Percentiles rank a stretch among this genome's conserved stretches.
phyloP scores from a whole-genome alignment of 2,797 vertebrate species.

The Merluccius polli region DNA sequence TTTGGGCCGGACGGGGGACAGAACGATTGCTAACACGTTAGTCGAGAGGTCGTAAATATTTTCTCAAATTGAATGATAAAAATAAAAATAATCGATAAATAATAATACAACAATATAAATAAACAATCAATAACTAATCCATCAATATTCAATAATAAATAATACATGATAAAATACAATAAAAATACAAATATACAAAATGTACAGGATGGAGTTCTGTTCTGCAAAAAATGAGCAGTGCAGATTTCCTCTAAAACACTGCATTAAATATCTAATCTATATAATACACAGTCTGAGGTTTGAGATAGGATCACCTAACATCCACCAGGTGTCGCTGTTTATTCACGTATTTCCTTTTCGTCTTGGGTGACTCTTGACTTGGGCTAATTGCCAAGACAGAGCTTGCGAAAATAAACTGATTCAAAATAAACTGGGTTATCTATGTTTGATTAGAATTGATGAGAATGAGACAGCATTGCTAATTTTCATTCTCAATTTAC shows the following conservation, averaged over 20 bases:
- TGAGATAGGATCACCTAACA: fast-evolving
- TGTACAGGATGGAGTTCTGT: not conserved
- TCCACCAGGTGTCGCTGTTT: constrained; percentile 62
- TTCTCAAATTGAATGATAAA: too few species aligned
- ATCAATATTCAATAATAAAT: not conserved
- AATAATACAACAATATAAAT: not conserved
- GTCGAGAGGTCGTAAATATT: too few species aligned
- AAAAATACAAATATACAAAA: too few species aligned
- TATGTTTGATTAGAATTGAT: constrained; percentile 38
- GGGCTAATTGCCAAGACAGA: constrained; percentile 10
- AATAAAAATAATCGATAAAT: too few species aligned
- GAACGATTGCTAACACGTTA: too few species aligned
- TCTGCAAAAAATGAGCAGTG: too few species aligned
- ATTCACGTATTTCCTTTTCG: constrained; percentile 28
- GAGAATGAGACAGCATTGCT: constrained; percentile 14
- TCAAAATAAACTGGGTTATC: constrained; percentile 32
- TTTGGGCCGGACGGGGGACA: not conserved
- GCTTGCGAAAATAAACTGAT: constrained; percentile 33
- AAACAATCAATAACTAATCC: not conserved
- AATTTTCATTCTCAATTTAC: constrained; percentile 31
- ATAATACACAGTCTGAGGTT: not conserved
- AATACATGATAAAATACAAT: not conserved
- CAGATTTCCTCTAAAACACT: not conserved
- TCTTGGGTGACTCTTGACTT: not conserved
- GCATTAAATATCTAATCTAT: not conserved